Conservation (phyloP, 2,888 invertebrate species). For the Hymenopus coronatus region DNA sequence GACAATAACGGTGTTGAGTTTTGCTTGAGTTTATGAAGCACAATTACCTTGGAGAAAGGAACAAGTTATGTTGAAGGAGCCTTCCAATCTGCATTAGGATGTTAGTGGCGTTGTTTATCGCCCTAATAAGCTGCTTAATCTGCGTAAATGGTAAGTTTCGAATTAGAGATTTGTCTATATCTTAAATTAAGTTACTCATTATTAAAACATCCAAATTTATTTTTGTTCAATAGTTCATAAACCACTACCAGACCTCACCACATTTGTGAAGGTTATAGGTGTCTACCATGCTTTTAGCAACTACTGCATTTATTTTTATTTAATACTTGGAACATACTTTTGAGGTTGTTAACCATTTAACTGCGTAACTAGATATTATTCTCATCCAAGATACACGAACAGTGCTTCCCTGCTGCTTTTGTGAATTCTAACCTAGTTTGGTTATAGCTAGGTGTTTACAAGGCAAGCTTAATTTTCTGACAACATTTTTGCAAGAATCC, state of each 20-base stretch:
- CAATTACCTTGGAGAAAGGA: not conserved
- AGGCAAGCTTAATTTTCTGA: too few species aligned
- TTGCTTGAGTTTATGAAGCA: constrained; percentile 20
- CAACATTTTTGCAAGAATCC: too few species aligned
- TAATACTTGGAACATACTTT: not conserved
- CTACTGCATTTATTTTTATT: not conserved
- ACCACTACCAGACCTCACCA: too few species aligned
- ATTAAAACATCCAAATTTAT: not conserved
- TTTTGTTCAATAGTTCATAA: not conserved
- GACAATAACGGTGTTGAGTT: not conserved
- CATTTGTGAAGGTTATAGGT: not conserved
- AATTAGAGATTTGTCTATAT: too few species aligned
- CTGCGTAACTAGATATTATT: not conserved
- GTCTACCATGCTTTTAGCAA: not conserved
- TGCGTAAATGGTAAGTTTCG: constrained; percentile 17
- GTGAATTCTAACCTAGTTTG: too few species aligned
- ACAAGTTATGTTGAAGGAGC: constrained; percentile 25
- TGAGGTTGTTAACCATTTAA: not conserved
- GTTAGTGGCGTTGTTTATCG: constrained; percentile 27
- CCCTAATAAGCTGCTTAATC: constrained; percentile 17
- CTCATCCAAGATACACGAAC: not conserved
- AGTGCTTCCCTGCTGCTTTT: not conserved
- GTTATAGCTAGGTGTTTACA: too few species aligned
- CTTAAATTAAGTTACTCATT: not conserved
- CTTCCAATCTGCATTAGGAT: constrained; percentile 14